A percentile compares a stretch with the other conserved stretches of the same genome.
Conservation (phyloP, 2,113 vertebrate species). For the Poeciliopsis prolifica region DNA sequence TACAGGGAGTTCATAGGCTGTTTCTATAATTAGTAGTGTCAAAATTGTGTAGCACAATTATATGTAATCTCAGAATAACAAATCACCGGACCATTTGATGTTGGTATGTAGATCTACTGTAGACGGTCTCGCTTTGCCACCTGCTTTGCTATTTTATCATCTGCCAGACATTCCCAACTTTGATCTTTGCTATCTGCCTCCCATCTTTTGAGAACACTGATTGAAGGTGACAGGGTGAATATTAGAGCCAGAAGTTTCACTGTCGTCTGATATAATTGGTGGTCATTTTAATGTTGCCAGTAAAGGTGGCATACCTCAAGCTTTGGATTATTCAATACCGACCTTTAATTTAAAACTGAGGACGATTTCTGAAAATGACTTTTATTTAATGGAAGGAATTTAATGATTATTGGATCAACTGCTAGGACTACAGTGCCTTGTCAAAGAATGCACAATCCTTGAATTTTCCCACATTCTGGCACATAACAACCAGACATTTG, state of each 20-base stretch:
- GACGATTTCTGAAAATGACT: not conserved
- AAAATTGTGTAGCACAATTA: not conserved
- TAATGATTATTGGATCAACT: not conserved
- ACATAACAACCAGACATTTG: not conserved
- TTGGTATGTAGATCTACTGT: conserved; percentile 12
- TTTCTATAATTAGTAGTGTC: conserved; percentile 1
- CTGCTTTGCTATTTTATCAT: conserved; percentile 11
- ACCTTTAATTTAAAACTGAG: not conserved
- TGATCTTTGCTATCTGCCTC: conserved; percentile 64
- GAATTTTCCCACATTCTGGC: too few relatives aligned
- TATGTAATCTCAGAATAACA: conserved; percentile 19
- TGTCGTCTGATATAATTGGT: conserved; percentile 61
- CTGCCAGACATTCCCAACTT: conserved; percentile 53
- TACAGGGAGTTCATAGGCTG: not conserved
- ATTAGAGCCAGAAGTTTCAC: conserved; percentile 60
- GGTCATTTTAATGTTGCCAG: conserved; percentile 15
- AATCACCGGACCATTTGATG: conserved; percentile 3
- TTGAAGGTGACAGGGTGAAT: conserved; percentile 60
- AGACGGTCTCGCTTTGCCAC: conserved; percentile 23
- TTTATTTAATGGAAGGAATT: not conserved
- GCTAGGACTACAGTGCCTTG: not conserved
- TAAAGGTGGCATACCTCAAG: conserved; percentile 12
- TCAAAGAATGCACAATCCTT: not conserved
- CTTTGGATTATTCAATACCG: conserved; percentile 9
- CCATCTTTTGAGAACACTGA: conserved; percentile 47